Evolutionary conservation across 2,888 invertebrate species (phyloP).

Genomic region (Apotomis betuletana): DNA sequence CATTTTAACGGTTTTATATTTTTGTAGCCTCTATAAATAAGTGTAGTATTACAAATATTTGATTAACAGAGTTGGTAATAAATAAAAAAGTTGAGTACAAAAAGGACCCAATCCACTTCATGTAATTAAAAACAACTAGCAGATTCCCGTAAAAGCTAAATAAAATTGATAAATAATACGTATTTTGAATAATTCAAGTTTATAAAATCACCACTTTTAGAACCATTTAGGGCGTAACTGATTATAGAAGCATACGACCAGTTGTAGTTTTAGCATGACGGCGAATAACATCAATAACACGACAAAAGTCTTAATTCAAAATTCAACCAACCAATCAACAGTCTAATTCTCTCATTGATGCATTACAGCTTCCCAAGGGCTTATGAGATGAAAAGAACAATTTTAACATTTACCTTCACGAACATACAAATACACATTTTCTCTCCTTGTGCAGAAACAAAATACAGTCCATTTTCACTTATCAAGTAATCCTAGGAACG

Average conservation of each 20-base stretch:
- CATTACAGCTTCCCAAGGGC: slow-evolving; percentile 33
- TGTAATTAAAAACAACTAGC: too few relatives aligned
- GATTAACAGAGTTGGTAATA: too few relatives aligned
- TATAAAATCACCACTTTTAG: background rate
- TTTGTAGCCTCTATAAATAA: too few relatives aligned
- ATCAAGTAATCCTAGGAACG: slow-evolving; percentile 5
- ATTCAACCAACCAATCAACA: slow-evolving; percentile 34
- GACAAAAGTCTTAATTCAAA: slow-evolving; percentile 14
- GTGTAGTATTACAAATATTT: too few relatives aligned
- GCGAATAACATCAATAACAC: slow-evolving; percentile 5
- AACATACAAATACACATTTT: background rate
- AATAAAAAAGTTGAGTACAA: too few relatives aligned
- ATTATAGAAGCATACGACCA: background rate
- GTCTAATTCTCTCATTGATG: slow-evolving; percentile 38
- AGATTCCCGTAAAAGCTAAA: too few relatives aligned
- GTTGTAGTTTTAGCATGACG: background rate
- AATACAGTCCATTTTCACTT: slow-evolving; percentile 19
- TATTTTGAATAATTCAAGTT: too few relatives aligned
- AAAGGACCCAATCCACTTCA: too few relatives aligned
- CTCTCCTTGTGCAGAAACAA: background rate
- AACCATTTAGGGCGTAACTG: background rate
- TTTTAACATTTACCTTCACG: slow-evolving; percentile 32
- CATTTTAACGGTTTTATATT: too few relatives aligned
- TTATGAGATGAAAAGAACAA: slow-evolving; percentile 43
- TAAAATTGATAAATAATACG: too few relatives aligned